A percentile compares a stretch with the other conserved stretches of the same genome.
These are phyloP conservation scores for Rhincodon typus DNA, from an alignment of 2,797 vertebrate genomes.

Conservation along the genomic window DNA sequence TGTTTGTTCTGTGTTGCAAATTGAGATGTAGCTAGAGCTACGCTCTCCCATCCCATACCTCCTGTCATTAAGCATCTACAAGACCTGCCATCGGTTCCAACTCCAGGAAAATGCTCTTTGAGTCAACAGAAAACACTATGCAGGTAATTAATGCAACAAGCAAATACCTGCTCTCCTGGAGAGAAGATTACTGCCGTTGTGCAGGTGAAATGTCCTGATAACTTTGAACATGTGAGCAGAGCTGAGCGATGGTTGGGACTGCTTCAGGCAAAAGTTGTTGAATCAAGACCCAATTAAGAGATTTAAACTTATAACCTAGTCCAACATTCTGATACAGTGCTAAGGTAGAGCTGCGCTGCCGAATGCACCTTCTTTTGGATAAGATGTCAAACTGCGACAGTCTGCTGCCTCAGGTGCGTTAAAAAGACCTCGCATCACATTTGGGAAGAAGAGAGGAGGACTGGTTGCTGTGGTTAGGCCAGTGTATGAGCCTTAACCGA, in stretches of 20 bases:
- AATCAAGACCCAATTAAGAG: neutral
- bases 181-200: neutral
- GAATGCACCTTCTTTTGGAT: neutral
- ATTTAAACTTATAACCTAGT: neutral
- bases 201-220: neutral
- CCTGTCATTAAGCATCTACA: no score
- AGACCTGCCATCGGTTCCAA: neutral
- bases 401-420: neutral
- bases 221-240: neutral
- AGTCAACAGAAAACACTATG: neutral
- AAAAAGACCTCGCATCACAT: no score
- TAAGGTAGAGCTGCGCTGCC: neutral
- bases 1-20: slow-evolving; percentile 27
- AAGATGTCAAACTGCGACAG: neutral
- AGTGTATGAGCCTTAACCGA: neutral
- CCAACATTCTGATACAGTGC: no score
- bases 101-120: neutral
- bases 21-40: neutral
- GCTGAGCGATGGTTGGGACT: no score
- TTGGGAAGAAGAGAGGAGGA: no score
- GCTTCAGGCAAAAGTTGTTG: neutral
- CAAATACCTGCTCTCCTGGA: no score
- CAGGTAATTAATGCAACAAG: neutral
- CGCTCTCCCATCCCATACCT: neutral
- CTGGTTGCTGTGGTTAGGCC: no score